Evolutionary conservation across 1,140 invertebrate genomes (phyloP).

Genomic region (Drosophila tsacasi): DNA sequence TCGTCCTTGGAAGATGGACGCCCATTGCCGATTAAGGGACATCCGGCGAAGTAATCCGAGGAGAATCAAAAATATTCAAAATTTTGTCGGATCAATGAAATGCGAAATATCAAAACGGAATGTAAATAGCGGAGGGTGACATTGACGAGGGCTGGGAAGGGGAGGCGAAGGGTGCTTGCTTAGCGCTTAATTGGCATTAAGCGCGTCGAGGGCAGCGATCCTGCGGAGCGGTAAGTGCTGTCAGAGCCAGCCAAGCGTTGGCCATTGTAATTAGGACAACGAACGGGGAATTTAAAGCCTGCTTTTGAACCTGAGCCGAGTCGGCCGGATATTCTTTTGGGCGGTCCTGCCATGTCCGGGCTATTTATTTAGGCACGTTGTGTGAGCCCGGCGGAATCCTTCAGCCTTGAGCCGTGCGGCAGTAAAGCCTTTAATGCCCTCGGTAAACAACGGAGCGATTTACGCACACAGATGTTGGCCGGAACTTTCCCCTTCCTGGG

Average conservation of each 20-base stretch:
- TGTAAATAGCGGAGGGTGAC: conserved; percentile 59
- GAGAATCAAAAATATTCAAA: conserved; percentile 49
- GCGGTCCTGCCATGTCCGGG: conserved; percentile 23
- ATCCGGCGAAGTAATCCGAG: conserved; percentile 26
- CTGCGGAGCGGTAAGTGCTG: conserved; percentile 61
- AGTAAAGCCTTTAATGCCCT: conserved; percentile 74
- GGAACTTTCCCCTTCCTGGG: conserved; percentile 2
- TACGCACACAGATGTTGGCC: conserved; percentile 61
- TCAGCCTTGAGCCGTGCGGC: conserved; percentile 37
- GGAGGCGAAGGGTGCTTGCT: conserved; percentile 44
- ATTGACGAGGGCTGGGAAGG: conserved; percentile 5
- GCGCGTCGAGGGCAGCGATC: conserved; percentile 54
- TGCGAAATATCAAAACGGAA: conserved; percentile 69
- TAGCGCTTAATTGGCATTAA: conserved; percentile 80
- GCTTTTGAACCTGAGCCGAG: conserved; percentile 13
- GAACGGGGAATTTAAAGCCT: conserved; percentile 52
- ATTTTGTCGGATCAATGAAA: conserved; percentile 61
- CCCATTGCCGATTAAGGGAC: conserved; percentile 20
- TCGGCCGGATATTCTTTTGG: conserved; percentile 35
- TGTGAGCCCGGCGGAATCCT: conserved; percentile 11
- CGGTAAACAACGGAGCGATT: conserved; percentile 74
- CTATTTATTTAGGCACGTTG: conserved; percentile 73
- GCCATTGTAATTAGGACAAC: conserved; percentile 73
- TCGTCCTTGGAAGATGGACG: conserved; percentile 1
- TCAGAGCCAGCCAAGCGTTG: conserved; percentile 64